Base-by-base conservation (phyloP, 2,113 vertebrate species). In the Istiophorus platypterus region DNA sequence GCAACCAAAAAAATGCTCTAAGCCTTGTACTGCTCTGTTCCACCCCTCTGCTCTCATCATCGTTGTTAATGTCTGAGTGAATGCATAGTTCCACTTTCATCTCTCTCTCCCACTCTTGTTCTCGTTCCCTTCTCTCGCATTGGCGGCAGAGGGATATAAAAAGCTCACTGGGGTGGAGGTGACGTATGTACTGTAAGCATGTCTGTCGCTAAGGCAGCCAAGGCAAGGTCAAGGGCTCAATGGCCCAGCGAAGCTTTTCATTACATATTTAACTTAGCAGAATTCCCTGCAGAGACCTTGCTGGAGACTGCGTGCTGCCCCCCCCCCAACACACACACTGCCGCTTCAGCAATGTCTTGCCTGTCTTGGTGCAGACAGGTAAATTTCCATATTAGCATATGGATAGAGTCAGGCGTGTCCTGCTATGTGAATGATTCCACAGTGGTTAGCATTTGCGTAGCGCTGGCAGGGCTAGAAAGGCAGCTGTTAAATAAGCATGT, bases 141-240 rank as follows among this genome's bases (percentile, higher is more conserved):
- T 4, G 26, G 66, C 17, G 10, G 72, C 3, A 15, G 62, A 49
- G 47, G 72, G 71, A 65, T 68, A 75, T 70, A 66, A 87, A 87
- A 82, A 82, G 61, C 84, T 79, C 57, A 26, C 10, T 29, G 61
- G 82, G 80, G 72, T 72, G 78, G 74, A 85, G 80, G 80, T 87
- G 89, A 85, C 78, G 86, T 65, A 70, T 71, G 80, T 66, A 77
- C 77, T 74, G 84, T 81, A 81, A 76, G 78, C 81, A 74, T 17
- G 74, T 76, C 83, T 78, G 89, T 89, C 68, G 72, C 87, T 34
- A 57, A 52, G 81, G 82, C 82, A 72, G 80, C 85, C 49, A 4
- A 82, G 86, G 72, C 86, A 90, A 93, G 88, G 91, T 94, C 91
- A 89, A 91, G 82, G 63, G 67, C 84, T 81, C 74, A 26, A 78